phyloP scores from a whole-genome alignment of 2,797 vertebrate species.

The Microctenopoma steveboyesi region DNA sequence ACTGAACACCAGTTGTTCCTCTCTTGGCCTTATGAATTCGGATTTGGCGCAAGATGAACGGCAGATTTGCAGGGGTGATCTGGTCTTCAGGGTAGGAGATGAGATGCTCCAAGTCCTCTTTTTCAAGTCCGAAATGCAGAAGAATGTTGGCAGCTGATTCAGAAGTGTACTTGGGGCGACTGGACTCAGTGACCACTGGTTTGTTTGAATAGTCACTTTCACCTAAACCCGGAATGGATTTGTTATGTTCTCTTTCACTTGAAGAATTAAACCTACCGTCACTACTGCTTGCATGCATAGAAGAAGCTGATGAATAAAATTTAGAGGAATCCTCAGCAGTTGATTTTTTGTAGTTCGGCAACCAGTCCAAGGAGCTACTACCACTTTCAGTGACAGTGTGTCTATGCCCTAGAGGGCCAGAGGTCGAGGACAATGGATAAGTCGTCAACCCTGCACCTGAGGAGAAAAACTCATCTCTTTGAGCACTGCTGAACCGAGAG shows the following conservation, averaged over 20 bases:
- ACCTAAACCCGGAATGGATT: constrained; percentile 55
- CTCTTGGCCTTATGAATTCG: constrained; percentile 87
- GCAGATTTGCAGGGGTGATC: constrained; percentile 93
- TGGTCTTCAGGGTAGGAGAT: constrained; percentile 94
- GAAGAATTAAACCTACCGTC: constrained; percentile 19
- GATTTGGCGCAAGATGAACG: constrained; percentile 91
- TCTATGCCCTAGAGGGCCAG: constrained; percentile 26
- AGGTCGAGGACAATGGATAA: constrained; percentile 35
- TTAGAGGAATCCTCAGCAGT: constrained; percentile 6
- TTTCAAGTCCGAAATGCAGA: constrained; percentile 92
- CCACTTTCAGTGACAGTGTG: constrained; percentile 4
- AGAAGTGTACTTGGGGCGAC: constrained; percentile 84
- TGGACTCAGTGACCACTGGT: constrained; percentile 37
- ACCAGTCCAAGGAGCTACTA: constrained; percentile 48
- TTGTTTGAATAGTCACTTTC: constrained; percentile 35
- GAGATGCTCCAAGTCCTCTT: constrained; percentile 93
- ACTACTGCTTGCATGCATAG: constrained; percentile 35
- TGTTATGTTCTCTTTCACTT: constrained; percentile 22
- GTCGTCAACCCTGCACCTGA: constrained; percentile 59
- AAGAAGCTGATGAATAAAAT: constrained; percentile 34
- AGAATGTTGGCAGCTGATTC: constrained; percentile 93
- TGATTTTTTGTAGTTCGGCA: constrained; percentile 28
- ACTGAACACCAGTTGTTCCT: constrained; percentile 27
- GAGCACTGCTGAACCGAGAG: constrained; percentile 75
- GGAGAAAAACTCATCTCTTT: constrained; percentile 58